Conservation (phyloP, 2,888 invertebrate species). For the Octonoba sinensis region DNA sequence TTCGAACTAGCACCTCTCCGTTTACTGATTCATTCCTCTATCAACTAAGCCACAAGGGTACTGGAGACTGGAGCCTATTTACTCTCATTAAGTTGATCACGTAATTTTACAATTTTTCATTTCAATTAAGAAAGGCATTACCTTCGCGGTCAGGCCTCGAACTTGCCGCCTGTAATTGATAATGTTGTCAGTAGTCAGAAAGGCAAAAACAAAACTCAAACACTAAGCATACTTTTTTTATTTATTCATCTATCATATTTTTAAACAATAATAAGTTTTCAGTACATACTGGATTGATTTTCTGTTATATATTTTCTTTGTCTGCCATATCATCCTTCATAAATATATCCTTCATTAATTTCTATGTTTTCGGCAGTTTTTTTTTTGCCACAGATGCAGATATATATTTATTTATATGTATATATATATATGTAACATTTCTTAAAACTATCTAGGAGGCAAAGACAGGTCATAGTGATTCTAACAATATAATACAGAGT, state of each 20-base stretch:
- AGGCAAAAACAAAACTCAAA: slow-evolving; percentile 16
- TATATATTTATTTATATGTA: slow-evolving; percentile 37
- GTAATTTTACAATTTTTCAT: too few relatives aligned
- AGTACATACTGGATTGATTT: slow-evolving; percentile 29
- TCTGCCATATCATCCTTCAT: neutral
- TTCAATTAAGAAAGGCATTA: too few relatives aligned
- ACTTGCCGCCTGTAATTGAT: too few relatives aligned
- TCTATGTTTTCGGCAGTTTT: slow-evolving; percentile 39
- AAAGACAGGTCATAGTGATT: slow-evolving; percentile 28
- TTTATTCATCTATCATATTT: slow-evolving; percentile 26
- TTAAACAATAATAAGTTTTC: slow-evolving; percentile 39
- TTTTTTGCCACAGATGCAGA: slow-evolving; percentile 2
- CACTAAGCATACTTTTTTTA: slow-evolving; percentile 52
- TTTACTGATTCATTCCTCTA: too few relatives aligned
- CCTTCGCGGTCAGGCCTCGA: too few relatives aligned
- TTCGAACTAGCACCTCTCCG: too few relatives aligned
- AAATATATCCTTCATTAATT: slow-evolving; percentile 20
- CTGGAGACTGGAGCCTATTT: too few relatives aligned
- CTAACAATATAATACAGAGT: slow-evolving; percentile 55
- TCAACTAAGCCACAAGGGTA: too few relatives aligned
- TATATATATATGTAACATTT: slow-evolving; percentile 23
- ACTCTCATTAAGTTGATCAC: too few relatives aligned
- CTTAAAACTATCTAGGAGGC: slow-evolving; percentile 32
- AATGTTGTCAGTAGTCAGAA: too few relatives aligned
- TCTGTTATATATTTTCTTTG: slow-evolving; percentile 23